phyloP scores from a whole-genome alignment of 2,888 invertebrate genomes.

The Eupithecia tripunctaria region DNA sequence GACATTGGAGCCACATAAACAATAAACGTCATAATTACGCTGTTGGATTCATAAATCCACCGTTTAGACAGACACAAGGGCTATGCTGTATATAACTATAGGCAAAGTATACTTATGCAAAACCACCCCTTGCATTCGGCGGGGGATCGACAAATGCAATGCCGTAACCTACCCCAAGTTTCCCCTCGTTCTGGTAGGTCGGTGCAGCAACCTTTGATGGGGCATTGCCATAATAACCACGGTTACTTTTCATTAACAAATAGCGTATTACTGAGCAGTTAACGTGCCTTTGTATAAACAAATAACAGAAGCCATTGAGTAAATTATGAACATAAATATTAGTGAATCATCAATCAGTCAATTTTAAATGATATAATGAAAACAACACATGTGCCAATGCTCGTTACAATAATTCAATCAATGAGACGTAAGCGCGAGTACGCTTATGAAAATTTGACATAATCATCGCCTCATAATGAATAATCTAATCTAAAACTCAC shows the following conservation, averaged over 20 bases:
- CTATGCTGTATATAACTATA: constrained; percentile 59
- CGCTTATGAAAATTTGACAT: background rate
- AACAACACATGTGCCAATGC: background rate
- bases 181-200: constrained; percentile 77
- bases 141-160: constrained; percentile 74
- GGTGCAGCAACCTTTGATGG: constrained; percentile 70
- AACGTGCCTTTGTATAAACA: constrained; percentile 38
- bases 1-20: constrained; percentile 42
- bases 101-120: constrained; percentile 71
- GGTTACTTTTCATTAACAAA: constrained; percentile 53
- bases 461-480: background rate
- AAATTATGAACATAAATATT: constrained; percentile 3
- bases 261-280: constrained; percentile 47
- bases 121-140: constrained; percentile 76
- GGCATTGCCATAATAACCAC: constrained; percentile 74
- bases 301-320: background rate
- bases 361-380: constrained; percentile 1
- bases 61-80: constrained; percentile 74
- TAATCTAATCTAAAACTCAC: background rate
- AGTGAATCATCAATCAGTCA: constrained; percentile 8
- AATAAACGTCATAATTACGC: constrained; percentile 71
- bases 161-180: constrained; percentile 80
- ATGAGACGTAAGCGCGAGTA: background rate
- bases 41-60: constrained; percentile 74
- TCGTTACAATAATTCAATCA: constrained; percentile 2